Percentiles rank a stretch among this genome's conserved stretches.
Evolutionary conservation across 2,888 invertebrate genomes (phyloP).

Genomic region (Ashinkailepas kermadecensis): DNA sequence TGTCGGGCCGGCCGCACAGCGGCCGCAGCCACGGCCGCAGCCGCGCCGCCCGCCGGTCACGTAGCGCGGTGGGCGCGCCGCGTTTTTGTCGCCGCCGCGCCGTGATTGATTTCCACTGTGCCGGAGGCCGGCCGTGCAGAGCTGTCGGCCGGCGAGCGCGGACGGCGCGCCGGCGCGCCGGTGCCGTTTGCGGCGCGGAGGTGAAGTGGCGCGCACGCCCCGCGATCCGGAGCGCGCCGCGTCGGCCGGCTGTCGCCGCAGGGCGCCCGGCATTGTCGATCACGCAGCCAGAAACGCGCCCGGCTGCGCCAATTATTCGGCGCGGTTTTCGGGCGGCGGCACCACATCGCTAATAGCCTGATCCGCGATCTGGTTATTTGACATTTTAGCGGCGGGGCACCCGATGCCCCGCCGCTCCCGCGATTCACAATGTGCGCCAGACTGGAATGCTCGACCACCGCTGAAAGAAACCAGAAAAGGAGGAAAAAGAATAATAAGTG

Average conservation of each 20-base stretch:
- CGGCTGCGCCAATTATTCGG: not conserved
- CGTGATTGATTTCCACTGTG: not conserved
- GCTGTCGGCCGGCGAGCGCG: not conserved
- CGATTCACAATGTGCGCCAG: conserved; percentile 6
- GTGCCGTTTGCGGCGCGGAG: too few relatives aligned
- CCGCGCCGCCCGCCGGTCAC: not conserved
- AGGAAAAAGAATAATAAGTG: conserved; percentile 22
- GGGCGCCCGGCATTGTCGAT: not conserved
- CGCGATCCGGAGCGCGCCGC: too few relatives aligned
- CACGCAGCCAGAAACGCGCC: not conserved
- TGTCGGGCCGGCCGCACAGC: not conserved
- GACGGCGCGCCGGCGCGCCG: not conserved
- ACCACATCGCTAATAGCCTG: not conserved
- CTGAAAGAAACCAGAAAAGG: conserved; percentile 20
- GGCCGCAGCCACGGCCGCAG: not conserved
- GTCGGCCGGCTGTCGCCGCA: not conserved
- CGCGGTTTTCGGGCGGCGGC: not conserved
- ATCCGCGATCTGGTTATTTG: not conserved
- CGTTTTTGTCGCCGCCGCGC: not conserved
- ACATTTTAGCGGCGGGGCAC: conserved; percentile 19
- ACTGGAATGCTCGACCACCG: not conserved
- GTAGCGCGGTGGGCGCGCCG: not conserved
- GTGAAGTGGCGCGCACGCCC: too few relatives aligned
- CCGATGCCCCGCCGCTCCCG: conserved; percentile 2
- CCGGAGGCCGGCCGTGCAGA: not conserved